These are phyloP conservation scores for Selenia dentaria DNA, from an alignment of 2,888 invertebrate species.

Conservation along the genomic window DNA sequence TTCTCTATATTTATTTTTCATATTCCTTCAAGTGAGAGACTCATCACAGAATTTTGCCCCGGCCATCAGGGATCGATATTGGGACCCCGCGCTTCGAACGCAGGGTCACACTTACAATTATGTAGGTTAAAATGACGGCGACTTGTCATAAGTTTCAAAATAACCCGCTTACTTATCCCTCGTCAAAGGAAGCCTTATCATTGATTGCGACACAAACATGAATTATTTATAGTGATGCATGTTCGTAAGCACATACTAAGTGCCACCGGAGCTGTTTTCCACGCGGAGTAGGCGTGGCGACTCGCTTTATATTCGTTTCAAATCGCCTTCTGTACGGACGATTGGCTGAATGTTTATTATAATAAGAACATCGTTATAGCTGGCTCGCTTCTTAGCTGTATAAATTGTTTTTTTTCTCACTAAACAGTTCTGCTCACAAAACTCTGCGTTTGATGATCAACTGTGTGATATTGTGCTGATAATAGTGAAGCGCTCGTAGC, in stretches of 20 bases:
- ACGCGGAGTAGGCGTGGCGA: slow-evolving; percentile 46
- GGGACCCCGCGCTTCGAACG: too few relatives aligned
- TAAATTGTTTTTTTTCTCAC: too few relatives aligned
- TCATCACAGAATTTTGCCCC: too few relatives aligned
- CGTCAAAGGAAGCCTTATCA: slow-evolving; percentile 11
- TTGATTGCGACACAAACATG: slow-evolving; percentile 35
- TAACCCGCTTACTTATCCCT: background rate
- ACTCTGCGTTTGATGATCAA: too few relatives aligned
- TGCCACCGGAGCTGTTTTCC: slow-evolving; percentile 58
- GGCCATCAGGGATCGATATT: too few relatives aligned
- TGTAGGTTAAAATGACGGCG: too few relatives aligned
- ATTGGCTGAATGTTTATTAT: slow-evolving; percentile 12
- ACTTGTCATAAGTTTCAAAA: background rate
- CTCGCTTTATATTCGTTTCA: slow-evolving; percentile 12
- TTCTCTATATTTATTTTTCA: too few relatives aligned
- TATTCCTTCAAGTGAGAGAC: too few relatives aligned
- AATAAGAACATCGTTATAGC: background rate
- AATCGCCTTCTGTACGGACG: slow-evolving; percentile 20
- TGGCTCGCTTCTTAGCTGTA: background rate
- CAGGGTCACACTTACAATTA: too few relatives aligned
- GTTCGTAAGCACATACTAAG: slow-evolving; percentile 59
- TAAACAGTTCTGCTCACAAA: too few relatives aligned
- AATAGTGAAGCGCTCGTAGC: too few relatives aligned
- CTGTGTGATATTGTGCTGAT: too few relatives aligned
- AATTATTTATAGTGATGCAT: slow-evolving; percentile 52